Percentiles rank a stretch among this genome's conserved stretches.
Evolutionary conservation across 2,113 vertebrate species (phyloP).

Genomic region (Leucopsar rothschildi): DNA sequence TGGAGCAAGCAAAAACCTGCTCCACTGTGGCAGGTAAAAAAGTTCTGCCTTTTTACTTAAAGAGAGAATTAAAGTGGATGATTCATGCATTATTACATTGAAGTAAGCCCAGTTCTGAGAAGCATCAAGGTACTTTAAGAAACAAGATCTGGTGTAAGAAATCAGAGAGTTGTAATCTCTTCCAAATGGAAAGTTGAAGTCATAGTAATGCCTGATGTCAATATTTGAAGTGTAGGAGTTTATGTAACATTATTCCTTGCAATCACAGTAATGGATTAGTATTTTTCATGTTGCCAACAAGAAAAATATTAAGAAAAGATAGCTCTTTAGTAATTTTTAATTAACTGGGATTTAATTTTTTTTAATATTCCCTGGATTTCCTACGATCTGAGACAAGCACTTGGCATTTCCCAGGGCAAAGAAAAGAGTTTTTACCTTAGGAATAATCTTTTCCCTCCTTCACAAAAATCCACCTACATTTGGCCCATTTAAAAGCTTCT

Average conservation of each 20-base stretch:
- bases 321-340: background rate
- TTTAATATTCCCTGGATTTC: background rate
- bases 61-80: background rate
- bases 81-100: background rate
- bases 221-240: background rate
- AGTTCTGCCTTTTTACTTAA: background rate
- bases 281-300: background rate
- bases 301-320: background rate
- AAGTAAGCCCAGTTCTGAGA: background rate
- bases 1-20: background rate
- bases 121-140: background rate
- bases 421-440: constrained; percentile 8
- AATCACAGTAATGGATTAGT: background rate
- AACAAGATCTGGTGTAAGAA: background rate
- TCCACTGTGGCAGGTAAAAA: background rate
- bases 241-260: background rate
- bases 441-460: constrained; percentile 12
- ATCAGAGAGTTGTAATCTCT: background rate
- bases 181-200: background rate
- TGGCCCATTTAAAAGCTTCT: constrained; percentile 41
- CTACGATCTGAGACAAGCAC: background rate
- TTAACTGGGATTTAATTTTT: background rate
- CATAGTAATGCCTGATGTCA: background rate
- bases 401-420: constrained; percentile 20
- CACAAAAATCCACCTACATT: constrained; percentile 49